Evolutionary conservation across 2,888 invertebrate genomes (phyloP).

Genomic region (Drosophila dives): DNA sequence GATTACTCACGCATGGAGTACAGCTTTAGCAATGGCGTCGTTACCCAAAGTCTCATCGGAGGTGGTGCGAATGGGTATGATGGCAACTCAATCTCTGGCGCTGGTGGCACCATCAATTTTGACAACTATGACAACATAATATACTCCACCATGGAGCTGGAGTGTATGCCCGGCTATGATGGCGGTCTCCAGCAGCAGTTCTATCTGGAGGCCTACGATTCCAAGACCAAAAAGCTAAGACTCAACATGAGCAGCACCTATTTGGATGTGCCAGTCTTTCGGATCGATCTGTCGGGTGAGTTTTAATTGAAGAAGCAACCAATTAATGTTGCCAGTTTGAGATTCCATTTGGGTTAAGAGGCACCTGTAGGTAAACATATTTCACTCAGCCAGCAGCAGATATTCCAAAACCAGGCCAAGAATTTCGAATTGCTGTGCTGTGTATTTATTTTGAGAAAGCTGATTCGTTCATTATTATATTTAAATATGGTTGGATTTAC

Average conservation of each 20-base stretch:
- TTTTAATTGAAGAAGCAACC: not conserved
- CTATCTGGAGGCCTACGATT: constrained; percentile 92
- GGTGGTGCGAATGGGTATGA: constrained; percentile 55
- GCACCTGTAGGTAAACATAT: constrained; percentile 1
- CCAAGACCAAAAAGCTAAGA: constrained; percentile 89
- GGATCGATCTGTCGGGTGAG: constrained; percentile 85
- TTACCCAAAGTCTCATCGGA: constrained; percentile 79
- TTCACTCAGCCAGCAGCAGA: not conserved
- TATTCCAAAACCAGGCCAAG: constrained; percentile 8
- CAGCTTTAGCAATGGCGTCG: constrained; percentile 82
- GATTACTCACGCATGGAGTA: constrained; percentile 84
- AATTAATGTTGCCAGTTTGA: not conserved
- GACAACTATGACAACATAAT: constrained; percentile 85
- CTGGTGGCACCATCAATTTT: constrained; percentile 82
- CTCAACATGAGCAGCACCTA: constrained; percentile 89
- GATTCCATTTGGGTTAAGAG: not conserved
- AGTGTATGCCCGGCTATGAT: constrained; percentile 94
- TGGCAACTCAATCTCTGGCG: constrained; percentile 44
- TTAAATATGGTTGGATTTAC: constrained; percentile 73
- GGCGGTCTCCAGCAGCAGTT: constrained; percentile 95
- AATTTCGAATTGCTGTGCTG: constrained; percentile 1
- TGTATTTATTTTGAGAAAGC: constrained; percentile 55
- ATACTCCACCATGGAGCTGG: constrained; percentile 89
- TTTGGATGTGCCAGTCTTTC: constrained; percentile 87
- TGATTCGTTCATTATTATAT: constrained; percentile 74